phyloP scores from a whole-genome alignment of 2,888 invertebrate species.

The Muscina levida region DNA sequence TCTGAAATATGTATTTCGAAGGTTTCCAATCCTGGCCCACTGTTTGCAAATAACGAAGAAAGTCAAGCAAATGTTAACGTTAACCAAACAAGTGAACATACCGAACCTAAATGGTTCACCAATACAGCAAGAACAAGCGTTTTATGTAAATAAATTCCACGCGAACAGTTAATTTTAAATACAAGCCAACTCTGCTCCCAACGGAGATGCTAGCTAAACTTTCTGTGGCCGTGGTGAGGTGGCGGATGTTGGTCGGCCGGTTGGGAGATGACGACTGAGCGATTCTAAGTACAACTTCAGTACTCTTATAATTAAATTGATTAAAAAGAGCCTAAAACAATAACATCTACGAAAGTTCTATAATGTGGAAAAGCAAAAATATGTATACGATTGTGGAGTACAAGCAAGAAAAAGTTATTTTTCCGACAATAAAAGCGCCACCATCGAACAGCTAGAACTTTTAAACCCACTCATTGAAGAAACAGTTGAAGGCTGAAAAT shows the following conservation, averaged over 20 bases:
- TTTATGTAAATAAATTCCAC: neutral
- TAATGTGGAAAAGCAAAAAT: neutral
- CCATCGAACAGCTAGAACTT: neutral
- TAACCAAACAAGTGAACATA: neutral
- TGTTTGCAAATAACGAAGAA: too few relatives aligned
- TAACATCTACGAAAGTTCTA: neutral
- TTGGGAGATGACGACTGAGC: constrained; percentile 1
- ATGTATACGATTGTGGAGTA: neutral
- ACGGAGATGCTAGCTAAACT: neutral
- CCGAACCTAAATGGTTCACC: constrained; percentile 6
- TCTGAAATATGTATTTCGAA: too few relatives aligned
- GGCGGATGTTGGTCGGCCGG: neutral
- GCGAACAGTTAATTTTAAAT: constrained; percentile 6
- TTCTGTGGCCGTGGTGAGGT: neutral
- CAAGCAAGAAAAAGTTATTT: neutral
- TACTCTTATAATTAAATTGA: constrained; percentile 42
- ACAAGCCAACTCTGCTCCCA: neutral
- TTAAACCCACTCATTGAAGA: neutral
- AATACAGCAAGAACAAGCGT: neutral
- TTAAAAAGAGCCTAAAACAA: constrained; percentile 48
- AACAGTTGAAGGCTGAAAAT: neutral
- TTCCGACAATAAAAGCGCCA: neutral
- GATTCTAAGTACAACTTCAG: constrained; percentile 30
- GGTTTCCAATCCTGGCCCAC: too few relatives aligned
- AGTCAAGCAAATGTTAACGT: neutral